Conservation (phyloP, 2,113 vertebrate species). For the Heptranchias perlo region DNA sequence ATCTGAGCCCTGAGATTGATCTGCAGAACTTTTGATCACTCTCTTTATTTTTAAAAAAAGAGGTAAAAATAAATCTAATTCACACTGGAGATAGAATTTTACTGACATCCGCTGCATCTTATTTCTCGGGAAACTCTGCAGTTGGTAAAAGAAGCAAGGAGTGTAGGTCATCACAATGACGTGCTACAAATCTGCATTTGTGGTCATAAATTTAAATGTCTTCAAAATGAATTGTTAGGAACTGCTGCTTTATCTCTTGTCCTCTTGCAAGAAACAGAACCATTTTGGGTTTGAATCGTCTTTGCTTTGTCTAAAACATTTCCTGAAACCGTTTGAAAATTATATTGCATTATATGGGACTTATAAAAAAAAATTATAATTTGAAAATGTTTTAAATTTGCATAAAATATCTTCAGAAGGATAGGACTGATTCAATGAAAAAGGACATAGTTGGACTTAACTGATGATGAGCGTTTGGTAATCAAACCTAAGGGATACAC, state of each 20-base stretch:
- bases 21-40: not conserved
- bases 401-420: not conserved
- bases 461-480: not conserved
- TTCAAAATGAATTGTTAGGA: not conserved
- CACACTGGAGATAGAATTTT: too few relatives aligned
- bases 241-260: not conserved
- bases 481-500: slow-evolving; percentile 1
- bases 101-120: not conserved
- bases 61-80: slow-evolving; percentile 21
- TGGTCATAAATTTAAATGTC: not conserved
- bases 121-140: not conserved
- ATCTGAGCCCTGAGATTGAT: not conserved
- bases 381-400: not conserved
- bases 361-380: not conserved
- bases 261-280: not conserved
- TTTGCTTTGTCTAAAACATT: not conserved
- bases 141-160: not conserved
- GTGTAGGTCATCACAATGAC: not conserved
- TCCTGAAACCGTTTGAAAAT: slow-evolving; percentile 9
- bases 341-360: not conserved
- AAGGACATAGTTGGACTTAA: not conserved
- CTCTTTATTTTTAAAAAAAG: not conserved
- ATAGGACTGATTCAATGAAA: not conserved
- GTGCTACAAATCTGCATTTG: not conserved
- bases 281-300: not conserved